A percentile compares a stretch with the other conserved stretches of the same genome.
phyloP scores from a whole-genome alignment of 2,888 invertebrate species.

The Xanthia icteritia region DNA sequence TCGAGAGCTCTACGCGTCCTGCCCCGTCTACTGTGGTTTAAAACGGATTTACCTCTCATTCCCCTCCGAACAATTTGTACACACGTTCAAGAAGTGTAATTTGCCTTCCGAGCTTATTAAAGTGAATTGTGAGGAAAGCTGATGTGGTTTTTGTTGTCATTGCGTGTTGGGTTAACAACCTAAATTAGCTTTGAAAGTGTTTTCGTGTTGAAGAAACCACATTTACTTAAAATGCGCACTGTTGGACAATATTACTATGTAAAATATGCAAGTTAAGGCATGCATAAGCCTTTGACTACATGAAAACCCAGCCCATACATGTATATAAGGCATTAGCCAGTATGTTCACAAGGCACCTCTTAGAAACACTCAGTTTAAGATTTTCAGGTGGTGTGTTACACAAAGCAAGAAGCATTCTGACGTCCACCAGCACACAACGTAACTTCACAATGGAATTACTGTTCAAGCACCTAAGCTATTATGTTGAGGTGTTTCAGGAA shows the following conservation, averaged over 20 bases:
- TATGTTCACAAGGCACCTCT: conserved; percentile 57
- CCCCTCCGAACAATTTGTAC: conserved; percentile 84
- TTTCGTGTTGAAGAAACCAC: neutral
- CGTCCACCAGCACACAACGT: conserved; percentile 62
- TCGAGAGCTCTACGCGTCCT: conserved; percentile 82
- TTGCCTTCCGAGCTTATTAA: conserved; percentile 69
- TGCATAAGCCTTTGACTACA: conserved; percentile 53
- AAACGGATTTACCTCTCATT: conserved; percentile 87
- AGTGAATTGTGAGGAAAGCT: conserved; percentile 60
- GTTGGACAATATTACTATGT: conserved; percentile 27
- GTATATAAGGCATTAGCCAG: conserved; percentile 52
- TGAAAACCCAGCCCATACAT: conserved; percentile 36
- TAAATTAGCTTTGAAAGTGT: conserved; percentile 8
- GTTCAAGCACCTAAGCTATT: conserved; percentile 60
- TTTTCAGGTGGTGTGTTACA: conserved; percentile 66
- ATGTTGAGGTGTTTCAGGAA: conserved; percentile 60
- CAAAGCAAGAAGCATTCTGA: conserved; percentile 70
- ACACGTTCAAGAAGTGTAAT: conserved; percentile 81
- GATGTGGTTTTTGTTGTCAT: conserved; percentile 30
- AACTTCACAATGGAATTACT: conserved; percentile 67
- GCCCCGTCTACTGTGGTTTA: conserved; percentile 84
- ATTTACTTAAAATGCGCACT: neutral
- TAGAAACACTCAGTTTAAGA: conserved; percentile 59
- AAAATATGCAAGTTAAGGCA: conserved; percentile 48
- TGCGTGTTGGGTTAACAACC: conserved; percentile 7